Percentiles rank a stretch among this genome's conserved stretches.
Conservation (phyloP, 2,888 invertebrate species). For the Entomobrya proxima region DNA sequence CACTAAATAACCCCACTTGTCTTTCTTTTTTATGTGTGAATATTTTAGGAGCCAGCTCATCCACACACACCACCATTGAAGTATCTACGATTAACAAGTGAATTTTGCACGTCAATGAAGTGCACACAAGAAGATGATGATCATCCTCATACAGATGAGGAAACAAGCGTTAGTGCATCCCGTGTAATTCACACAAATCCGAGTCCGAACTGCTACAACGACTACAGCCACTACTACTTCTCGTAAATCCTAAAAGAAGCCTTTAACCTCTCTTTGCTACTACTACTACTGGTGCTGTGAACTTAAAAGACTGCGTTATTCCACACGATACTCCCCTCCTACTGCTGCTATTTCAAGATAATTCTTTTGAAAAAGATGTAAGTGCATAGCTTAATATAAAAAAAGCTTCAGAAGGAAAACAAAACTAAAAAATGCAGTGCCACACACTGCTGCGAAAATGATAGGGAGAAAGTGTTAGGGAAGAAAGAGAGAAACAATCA, state of each 20-base stretch:
- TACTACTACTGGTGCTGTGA: conserved; percentile 47
- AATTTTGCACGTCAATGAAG: no score
- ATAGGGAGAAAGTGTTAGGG: conserved; percentile 27
- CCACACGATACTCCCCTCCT: conserved; percentile 7
- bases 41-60: conserved; percentile 57
- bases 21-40: conserved; percentile 25
- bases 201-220: background rate
- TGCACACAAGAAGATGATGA: conserved; percentile 15
- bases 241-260: conserved; percentile 2
- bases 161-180: background rate
- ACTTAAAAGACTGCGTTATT: conserved; percentile 19
- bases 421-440: background rate
- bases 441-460: background rate
- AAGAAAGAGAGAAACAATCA: background rate
- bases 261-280: conserved; percentile 48
- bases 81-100: conserved; percentile 12
- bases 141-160: background rate
- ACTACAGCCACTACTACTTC: background rate
- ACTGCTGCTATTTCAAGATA: conserved; percentile 37
- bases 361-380: conserved; percentile 45
- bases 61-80: background rate
- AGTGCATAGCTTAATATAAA: conserved; percentile 27
- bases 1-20: conserved; percentile 18
- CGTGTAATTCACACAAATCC: background rate
- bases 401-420: background rate